Evolutionary conservation across 2,113 vertebrate genomes (phyloP), one percentile per base, ranked within the genome.

Genomic region (Odontophorus gujanensis): DNA sequence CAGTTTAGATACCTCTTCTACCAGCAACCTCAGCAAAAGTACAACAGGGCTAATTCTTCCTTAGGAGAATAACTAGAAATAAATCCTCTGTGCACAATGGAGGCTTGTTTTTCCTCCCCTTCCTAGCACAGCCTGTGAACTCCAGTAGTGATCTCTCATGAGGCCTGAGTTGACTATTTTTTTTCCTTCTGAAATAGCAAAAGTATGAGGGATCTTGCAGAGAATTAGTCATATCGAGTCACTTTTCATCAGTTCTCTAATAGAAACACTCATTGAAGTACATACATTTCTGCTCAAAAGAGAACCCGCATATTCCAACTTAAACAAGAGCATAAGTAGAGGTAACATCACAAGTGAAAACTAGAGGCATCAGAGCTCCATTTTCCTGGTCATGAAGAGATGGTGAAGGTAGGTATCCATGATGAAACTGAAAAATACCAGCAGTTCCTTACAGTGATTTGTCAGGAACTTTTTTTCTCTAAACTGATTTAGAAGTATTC

Each of bases 361-460:
- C 9, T 0, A 0, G n/a, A 80, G 72, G n/a, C 2, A 1, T 14
- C 42, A 43, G 51, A 79, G 22, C 36, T 69, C 40, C 34, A 2
- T 82, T 79, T 57, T 51, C 67, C 72, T 85, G 32, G 32, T 48
- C 21, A 7, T 1, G 36, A 66, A 51, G 50, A 43, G 47, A 38
- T 1, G 6, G 25, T 32, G 63, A 28, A 62, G 36, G 28, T 74
- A 63, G 20, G 28, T 30, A 32, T 36, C 45, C 20, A 26, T 8
- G 21, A 80, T 40, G 63, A 40, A 55, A 65, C 1, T 69, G 45
- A 65, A 80, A 89, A 82, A 59, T 3, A n/a, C 10, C 36, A 85
- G 18, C 36, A 62, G 24, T 36, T 91, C 14, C 48, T 75, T 86
- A 25, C 28, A 47, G 5, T 2, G 65, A 81, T 93, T 68, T 26